These are phyloP conservation scores for Odontesthes bonariensis DNA, from an alignment of 2,113 vertebrate genomes.

Conservation along the genomic window DNA sequence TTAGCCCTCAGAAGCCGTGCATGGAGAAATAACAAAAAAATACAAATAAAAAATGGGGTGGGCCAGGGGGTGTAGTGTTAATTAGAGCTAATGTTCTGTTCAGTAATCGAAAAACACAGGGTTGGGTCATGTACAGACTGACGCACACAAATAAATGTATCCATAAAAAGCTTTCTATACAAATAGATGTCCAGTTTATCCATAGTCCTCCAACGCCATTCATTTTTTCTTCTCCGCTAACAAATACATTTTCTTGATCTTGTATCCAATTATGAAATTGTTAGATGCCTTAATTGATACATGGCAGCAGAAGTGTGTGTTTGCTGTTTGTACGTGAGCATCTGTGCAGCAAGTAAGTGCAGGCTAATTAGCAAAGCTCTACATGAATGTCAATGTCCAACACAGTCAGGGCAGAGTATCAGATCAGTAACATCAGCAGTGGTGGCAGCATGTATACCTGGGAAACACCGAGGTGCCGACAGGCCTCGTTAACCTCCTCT, in stretches of 20 bases:
- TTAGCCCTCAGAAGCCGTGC: conserved; percentile 47
- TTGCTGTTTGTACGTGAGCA: conserved; percentile 42
- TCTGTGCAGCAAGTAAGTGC: not conserved
- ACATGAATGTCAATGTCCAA: conserved; percentile 68
- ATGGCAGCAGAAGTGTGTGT: conserved; percentile 46
- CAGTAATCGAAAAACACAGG: conserved; percentile 21
- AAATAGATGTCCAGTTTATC: conserved; percentile 1
- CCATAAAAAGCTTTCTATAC: not conserved
- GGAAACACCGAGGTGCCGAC: conserved; percentile 54
- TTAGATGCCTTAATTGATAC: conserved; percentile 77
- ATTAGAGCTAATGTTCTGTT: conserved; percentile 45
- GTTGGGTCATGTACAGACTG: not conserved
- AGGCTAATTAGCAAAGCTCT: conserved; percentile 77
- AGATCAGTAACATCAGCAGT: conserved; percentile 41
- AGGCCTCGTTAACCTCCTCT: conserved; percentile 62
- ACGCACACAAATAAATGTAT: not conserved
- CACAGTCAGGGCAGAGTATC: conserved; percentile 44
- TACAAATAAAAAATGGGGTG: conserved; percentile 7
- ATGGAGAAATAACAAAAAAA: conserved; percentile 7
- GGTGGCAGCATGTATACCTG: conserved; percentile 50
- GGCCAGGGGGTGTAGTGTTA: conserved; percentile 14
- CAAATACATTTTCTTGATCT: conserved; percentile 55
- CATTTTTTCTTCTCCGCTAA: conserved; percentile 42
- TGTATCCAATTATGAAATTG: conserved; percentile 71
- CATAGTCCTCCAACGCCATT: conserved; percentile 9